These are phyloP conservation scores for Pasiphila rectangulata DNA, from an alignment of 2,888 invertebrate genomes.

Conservation along the genomic window DNA sequence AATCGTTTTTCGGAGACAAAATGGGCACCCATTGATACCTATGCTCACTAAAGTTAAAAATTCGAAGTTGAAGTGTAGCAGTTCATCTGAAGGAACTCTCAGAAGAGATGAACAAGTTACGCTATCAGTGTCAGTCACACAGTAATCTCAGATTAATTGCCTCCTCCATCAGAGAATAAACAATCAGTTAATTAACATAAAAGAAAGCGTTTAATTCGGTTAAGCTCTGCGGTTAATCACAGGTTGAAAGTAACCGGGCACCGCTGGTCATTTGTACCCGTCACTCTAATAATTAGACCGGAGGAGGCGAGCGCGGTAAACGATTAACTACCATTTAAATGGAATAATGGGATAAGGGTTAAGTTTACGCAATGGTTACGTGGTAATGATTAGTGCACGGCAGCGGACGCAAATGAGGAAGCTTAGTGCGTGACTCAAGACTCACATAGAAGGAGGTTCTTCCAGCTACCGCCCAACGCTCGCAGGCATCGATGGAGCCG, in stretches of 20 bases:
- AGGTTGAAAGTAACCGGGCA: constrained; percentile 61
- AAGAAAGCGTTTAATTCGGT: constrained; percentile 74
- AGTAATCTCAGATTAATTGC: constrained; percentile 54
- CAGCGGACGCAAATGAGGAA: constrained; percentile 35
- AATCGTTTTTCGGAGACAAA: no score
- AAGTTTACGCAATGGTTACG: constrained; percentile 36
- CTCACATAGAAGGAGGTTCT: constrained; percentile 89
- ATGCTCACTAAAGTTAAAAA: no score
- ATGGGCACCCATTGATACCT: no score
- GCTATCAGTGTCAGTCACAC: constrained; percentile 23
- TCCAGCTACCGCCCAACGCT: constrained; percentile 89
- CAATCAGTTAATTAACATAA: constrained; percentile 71
- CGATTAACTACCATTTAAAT: constrained; percentile 65
- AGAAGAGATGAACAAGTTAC: constrained; percentile 7
- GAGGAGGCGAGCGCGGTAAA: constrained; percentile 55
- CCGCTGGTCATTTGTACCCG: constrained; percentile 70
- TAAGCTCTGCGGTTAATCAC: constrained; percentile 68
- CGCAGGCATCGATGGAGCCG: constrained; percentile 86
- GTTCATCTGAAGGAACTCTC: no score
- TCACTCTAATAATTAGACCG: constrained; percentile 68
- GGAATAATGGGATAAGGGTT: constrained; percentile 60
- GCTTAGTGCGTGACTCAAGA: constrained; percentile 75
- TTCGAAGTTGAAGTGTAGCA: no score
- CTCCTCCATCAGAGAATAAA: constrained; percentile 51
- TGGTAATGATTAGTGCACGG: constrained; percentile 41